Base-by-base conservation (phyloP, 2,797 vertebrate genomes). In the Sardinella longiceps region DNA sequence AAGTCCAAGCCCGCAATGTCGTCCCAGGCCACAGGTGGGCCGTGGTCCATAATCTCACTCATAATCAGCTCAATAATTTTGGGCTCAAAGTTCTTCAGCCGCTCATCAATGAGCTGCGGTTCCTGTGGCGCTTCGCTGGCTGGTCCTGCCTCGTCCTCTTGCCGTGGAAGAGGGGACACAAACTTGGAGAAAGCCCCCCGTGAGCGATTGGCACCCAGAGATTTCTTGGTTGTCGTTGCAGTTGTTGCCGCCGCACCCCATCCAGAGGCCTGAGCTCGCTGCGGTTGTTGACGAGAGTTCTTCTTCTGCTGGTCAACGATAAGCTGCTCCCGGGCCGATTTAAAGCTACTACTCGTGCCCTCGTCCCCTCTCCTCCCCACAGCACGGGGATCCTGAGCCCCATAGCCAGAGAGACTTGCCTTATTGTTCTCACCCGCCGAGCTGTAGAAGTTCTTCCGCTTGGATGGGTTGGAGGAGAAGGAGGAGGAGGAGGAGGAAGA, bases 21-120 rank as follows among this genome's bases (percentile, higher is more conserved):
- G 5, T 98, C 98, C 98, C 98, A 99, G 80, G 87, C 88, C 23
- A 99, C 94, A 0, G 97, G 97, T 30, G 97, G 97, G 0, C 98
- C 98, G 0, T 97, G 97, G 88, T 99, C 98, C 97, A 99, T 96
- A 85, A 99, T 99, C 92, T 99, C 98, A 0, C 95, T 97, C 97
- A 97, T 98, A 88, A 99, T 98, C 86, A 99, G 94, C 84, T 99
- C 97, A 25, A 99, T 88, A 92, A 99, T 99, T 92, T 97, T 99
- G 18, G 98, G 97, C 86, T 99, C 98, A 89, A 99, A 94, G 90
- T 95, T 97, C 89, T 97, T 99, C 85, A 99, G 91, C 20, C 95
- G 94, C 70, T 98, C 97, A 80, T 99, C 97, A 77, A 93, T 0
- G 4, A 95, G 93, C 77, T 90, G 89, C 45, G 88, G 83, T 12